phyloP scores from a whole-genome alignment of 2,888 invertebrate genomes.

The Leucoma salicis region DNA sequence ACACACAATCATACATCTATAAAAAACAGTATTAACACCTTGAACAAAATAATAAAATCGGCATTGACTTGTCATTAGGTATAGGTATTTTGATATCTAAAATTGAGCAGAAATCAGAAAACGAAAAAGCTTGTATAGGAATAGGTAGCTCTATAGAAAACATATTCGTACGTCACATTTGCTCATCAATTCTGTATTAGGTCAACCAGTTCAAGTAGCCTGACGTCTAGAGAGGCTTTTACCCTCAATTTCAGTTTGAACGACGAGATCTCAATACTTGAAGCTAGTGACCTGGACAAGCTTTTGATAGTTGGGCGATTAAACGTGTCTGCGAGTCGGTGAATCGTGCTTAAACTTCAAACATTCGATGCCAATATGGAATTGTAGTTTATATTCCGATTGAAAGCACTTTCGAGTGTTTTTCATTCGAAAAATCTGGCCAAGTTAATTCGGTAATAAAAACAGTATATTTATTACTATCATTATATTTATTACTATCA shows the following conservation, averaged over 20 bases:
- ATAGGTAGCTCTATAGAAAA: no score
- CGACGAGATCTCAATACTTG: slow-evolving; percentile 43
- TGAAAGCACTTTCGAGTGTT: slow-evolving; percentile 2
- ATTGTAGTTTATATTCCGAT: slow-evolving; percentile 15
- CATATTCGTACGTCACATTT: neutral
- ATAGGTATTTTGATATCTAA: no score
- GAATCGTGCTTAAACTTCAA: slow-evolving; percentile 22
- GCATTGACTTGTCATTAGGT: no score
- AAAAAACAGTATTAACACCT: no score
- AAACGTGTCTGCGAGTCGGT: slow-evolving; percentile 41
- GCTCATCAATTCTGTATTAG: slow-evolving; percentile 26
- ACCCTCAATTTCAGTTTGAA: slow-evolving; percentile 52
- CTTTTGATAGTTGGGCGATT: slow-evolving; percentile 62
- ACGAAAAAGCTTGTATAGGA: no score
- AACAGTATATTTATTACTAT: neutral
- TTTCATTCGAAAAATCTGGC: slow-evolving; percentile 1
- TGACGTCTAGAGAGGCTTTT: slow-evolving; percentile 41
- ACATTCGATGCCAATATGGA: slow-evolving; percentile 19
- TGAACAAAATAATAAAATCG: no score
- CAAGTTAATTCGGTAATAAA: neutral
- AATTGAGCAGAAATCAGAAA: no score
- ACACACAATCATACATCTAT: no score
- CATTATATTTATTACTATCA: neutral
- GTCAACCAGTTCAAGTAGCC: slow-evolving; percentile 34
- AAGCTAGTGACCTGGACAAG: slow-evolving; percentile 62